Base-by-base conservation (phyloP, 1,140 invertebrate species). In the Campoletis sonorensis region DNA sequence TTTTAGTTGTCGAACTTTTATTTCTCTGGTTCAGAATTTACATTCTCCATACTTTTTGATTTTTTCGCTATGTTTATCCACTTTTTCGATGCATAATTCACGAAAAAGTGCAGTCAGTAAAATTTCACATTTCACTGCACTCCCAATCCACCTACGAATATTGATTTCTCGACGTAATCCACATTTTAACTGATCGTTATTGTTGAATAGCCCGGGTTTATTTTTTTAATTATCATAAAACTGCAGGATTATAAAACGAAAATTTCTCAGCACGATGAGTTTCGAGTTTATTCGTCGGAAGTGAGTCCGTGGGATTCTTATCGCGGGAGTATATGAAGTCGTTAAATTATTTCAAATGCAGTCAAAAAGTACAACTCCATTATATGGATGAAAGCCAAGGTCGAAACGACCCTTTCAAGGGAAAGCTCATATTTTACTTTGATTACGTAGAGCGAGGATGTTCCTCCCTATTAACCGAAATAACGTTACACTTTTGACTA, bases 301-400 rank as follows among this genome's bases (percentile, higher is more conserved):
- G 18, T 54, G 10, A n/a, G 51, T 54, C 16, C 11, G 51, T 54
- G 51, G 11, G 51, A n/a, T 54, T 54, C 18, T 54, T 18, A 21
- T 21, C 18, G 51, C n/a, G n/a, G 1, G 18, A 18, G 51, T 54
- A 11, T n/a, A 54, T 54, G n/a, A 21, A 54, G 51, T 21, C 51
- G 16, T 54, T 54, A 54, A 54, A 54, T 54, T 54, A 54, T 54
- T 54, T 54, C 51, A 54, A 21, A 54, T n/a, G 16, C 51, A 54
- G 51, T 4, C 51, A n/a, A 54, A n/a, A 54, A 54, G 51, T 54
- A 21, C 51, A 54, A 54, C 51, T 21, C n/a, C 51, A 21, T 54
- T 54, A 54, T n/a, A 54, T 21, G n/a, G 16, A 11, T n/a, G 51
- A 3, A 54, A 54, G 51, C 4, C 51, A 54, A 21, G 16, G 51